phyloP scores from a whole-genome alignment of 2,797 vertebrate genomes.

The Chiloscyllium punctatum region DNA sequence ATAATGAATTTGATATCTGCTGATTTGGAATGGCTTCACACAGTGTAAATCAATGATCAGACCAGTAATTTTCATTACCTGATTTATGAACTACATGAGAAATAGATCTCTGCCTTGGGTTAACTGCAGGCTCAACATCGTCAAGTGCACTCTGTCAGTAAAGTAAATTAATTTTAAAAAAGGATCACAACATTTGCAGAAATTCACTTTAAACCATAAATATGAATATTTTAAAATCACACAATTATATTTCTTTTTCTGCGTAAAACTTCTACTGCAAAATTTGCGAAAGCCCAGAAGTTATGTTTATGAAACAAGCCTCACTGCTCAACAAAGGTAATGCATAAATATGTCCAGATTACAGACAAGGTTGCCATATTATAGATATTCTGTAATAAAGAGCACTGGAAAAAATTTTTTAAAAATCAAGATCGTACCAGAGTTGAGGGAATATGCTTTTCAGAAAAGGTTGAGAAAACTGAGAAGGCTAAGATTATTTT shows the following conservation, averaged over 20 bases:
- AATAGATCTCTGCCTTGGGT: not conserved
- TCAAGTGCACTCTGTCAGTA: not conserved
- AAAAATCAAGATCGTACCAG: not conserved
- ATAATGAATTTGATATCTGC: not conserved
- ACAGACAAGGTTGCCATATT: not conserved
- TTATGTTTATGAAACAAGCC: not conserved
- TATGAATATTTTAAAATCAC: not conserved
- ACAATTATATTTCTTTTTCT: not conserved
- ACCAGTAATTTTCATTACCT: constrained; percentile 9
- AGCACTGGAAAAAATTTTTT: not conserved
- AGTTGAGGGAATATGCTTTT: not conserved
- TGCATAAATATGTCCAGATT: not conserved
- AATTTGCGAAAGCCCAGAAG: not conserved
- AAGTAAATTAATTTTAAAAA: not conserved
- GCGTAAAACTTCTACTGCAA: not conserved
- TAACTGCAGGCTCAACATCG: constrained; percentile 9
- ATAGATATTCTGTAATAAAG: not conserved
- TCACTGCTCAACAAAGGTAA: not conserved
- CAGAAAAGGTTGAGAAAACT: not conserved
- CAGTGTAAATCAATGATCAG: not conserved
- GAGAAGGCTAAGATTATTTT: not conserved
- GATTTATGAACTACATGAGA: not conserved
- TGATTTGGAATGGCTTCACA: not conserved
- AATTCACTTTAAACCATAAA: not conserved
- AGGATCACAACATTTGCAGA: not conserved